Conservation (phyloP, 2,113 vertebrate genomes). For the Nematolebias whitei region DNA sequence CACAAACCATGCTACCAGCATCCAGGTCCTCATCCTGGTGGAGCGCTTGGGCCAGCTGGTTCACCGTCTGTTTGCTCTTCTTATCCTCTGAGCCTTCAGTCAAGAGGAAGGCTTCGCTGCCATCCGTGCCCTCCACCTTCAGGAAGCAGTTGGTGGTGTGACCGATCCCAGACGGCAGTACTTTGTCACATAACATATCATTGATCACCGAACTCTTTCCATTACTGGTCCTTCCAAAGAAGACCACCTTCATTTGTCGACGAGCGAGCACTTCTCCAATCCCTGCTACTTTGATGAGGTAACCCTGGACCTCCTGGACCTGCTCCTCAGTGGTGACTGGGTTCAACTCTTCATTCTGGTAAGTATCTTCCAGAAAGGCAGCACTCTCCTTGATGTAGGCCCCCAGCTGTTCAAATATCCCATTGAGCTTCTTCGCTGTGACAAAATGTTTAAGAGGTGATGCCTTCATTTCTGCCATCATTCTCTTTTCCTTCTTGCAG, state of each 20-base stretch:
- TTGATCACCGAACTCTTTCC: slow-evolving; percentile 98
- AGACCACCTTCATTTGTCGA: slow-evolving; percentile 99
- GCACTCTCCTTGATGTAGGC: slow-evolving; percentile 95
- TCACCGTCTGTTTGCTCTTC: slow-evolving; percentile 95
- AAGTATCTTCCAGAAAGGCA: slow-evolving; percentile 89
- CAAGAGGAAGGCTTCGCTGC: slow-evolving; percentile 92
- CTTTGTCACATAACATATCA: slow-evolving; percentile 98
- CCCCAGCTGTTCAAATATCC: slow-evolving; percentile 95
- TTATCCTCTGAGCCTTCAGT: slow-evolving; percentile 95
- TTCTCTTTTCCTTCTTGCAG: slow-evolving; percentile 96
- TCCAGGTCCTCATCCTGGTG: slow-evolving; percentile 94
- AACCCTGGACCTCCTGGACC: slow-evolving; percentile 90
- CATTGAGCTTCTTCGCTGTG: slow-evolving; percentile 99
- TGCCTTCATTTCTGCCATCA: slow-evolving; percentile 95
- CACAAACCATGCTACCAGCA: slow-evolving; percentile 93
- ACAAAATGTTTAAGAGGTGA: slow-evolving; percentile 99
- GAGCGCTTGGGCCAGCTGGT: slow-evolving; percentile 95
- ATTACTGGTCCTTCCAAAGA: slow-evolving; percentile 98
- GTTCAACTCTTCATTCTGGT: slow-evolving; percentile 91
- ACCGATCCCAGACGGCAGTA: slow-evolving; percentile 95
- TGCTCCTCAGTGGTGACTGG: slow-evolving; percentile 96
- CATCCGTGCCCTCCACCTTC: slow-evolving; percentile 93
- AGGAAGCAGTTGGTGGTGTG: slow-evolving; percentile 99
- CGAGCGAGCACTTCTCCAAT: slow-evolving; percentile 96
- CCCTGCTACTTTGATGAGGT: slow-evolving; percentile 90